phyloP scores from a whole-genome alignment of 2,888 invertebrate species.

The Folsomia candida region DNA sequence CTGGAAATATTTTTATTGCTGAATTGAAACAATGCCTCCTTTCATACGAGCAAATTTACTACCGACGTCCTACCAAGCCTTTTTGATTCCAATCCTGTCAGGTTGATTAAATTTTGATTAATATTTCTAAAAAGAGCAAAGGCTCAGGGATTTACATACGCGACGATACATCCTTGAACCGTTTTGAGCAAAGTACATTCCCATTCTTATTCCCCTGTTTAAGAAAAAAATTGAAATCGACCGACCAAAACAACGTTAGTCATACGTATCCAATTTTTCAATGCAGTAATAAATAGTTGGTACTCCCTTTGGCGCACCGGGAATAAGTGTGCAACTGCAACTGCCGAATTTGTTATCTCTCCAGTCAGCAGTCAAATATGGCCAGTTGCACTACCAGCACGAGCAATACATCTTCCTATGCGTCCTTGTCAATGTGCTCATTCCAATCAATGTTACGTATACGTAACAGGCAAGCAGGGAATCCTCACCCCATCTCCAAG shows the following conservation, averaged over 20 bases:
- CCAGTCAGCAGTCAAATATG: not conserved
- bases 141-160: not conserved
- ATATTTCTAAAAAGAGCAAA: not conserved
- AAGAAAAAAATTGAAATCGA: conserved; percentile 1
- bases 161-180: too few relatives aligned
- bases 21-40: not conserved
- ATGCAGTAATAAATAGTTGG: not conserved
- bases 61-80: not conserved
- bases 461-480: not conserved
- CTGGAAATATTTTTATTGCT: not conserved
- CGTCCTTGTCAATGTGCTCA: not conserved
- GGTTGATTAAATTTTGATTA: not conserved
- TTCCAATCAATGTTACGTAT: not conserved
- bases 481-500: not conserved
- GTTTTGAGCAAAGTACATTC: not conserved
- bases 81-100: not conserved
- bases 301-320: not conserved
- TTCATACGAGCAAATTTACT: not conserved
- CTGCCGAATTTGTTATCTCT: conserved; percentile 1
- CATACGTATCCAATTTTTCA: not conserved
- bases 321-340: not conserved
- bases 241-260: not conserved
- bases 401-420: not conserved
- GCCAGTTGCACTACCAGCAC: not conserved
- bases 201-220: not conserved